Evolutionary conservation across 2,888 invertebrate species (phyloP).

Genomic region (Lepidonotus clava): DNA sequence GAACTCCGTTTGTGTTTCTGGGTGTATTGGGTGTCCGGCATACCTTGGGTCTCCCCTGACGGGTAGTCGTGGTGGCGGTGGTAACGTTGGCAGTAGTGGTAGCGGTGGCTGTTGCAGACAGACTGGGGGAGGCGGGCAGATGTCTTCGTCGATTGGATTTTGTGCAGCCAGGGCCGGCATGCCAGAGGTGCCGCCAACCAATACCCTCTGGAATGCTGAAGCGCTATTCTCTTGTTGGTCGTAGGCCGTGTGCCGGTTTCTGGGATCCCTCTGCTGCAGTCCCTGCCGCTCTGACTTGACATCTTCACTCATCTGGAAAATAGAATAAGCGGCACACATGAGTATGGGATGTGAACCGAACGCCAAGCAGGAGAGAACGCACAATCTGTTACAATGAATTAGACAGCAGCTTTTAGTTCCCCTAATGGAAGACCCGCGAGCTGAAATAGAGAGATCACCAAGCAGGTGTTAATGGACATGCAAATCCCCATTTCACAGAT

Average conservation of each 20-base stretch:
- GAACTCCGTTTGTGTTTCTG: not conserved
- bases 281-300: not conserved
- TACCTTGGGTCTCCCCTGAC: not conserved
- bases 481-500: constrained; percentile 3
- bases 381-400: not conserved
- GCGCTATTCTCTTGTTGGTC: too few relatives aligned
- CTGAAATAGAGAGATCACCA: not conserved
- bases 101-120: not conserved
- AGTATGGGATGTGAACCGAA: constrained; percentile 9
- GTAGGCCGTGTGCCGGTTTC: too few relatives aligned
- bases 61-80: not conserved
- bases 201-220: too few relatives aligned
- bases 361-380: not conserved
- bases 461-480: constrained; percentile 3
- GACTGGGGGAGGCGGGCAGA: too few relatives aligned
- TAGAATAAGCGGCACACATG: not conserved
- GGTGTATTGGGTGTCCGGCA: not conserved
- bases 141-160: too few relatives aligned
- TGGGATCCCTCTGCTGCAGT: too few relatives aligned
- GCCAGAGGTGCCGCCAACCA: too few relatives aligned
- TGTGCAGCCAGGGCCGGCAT: too few relatives aligned
- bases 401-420: too few relatives aligned
- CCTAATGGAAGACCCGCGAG: not conserved
- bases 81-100: not conserved
- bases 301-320: constrained; percentile 33